A percentile compares a stretch with the other conserved stretches of the same genome.
Conservation (phyloP, 2,888 invertebrate genomes). For the Lamellibrachia columna region DNA sequence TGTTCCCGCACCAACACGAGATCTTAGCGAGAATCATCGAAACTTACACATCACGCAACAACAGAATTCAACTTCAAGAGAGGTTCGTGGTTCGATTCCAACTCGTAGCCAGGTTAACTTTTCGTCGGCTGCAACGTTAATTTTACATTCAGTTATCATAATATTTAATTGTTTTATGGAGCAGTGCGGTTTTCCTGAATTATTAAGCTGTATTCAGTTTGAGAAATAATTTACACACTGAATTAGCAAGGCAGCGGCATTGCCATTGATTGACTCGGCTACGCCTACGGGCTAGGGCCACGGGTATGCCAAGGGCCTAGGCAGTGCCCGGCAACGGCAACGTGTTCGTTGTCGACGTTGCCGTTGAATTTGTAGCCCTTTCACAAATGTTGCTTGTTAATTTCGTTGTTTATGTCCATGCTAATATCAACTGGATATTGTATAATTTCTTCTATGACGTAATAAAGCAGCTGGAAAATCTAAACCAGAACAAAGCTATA, state of each 20-base stretch:
- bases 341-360: neutral
- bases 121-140: neutral
- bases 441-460: neutral
- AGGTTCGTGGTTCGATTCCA: constrained; percentile 16
- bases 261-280: no score
- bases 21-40: neutral
- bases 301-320: no score
- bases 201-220: neutral
- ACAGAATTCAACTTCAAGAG: neutral
- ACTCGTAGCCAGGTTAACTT: neutral
- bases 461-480: no score
- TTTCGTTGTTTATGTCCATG: neutral
- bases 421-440: neutral
- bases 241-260: neutral
- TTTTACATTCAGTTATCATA: neutral
- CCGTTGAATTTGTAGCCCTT: neutral
- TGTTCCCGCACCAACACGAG: neutral
- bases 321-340: neutral
- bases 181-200: neutral
- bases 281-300: no score
- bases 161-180: neutral
- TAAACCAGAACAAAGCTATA: no score
- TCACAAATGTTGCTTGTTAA: neutral
- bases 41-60: neutral
- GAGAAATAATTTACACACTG: neutral